Percentiles rank a stretch among this genome's conserved stretches.
Evolutionary conservation across 2,797 vertebrate species (phyloP).

Genomic region (Dicrostonyx torquatus): DNA sequence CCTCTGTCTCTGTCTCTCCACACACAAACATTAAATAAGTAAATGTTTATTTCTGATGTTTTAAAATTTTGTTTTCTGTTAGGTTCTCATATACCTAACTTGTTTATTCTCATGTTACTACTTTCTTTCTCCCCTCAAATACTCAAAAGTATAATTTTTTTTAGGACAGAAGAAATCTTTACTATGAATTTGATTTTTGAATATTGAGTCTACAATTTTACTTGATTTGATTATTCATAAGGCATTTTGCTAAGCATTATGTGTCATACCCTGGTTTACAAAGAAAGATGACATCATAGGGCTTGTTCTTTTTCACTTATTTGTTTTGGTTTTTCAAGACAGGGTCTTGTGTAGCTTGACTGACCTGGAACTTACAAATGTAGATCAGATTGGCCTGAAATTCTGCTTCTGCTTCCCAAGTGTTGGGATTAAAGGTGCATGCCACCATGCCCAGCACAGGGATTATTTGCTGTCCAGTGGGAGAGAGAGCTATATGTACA

Average conservation of each 20-base stretch:
- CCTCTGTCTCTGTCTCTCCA: background rate
- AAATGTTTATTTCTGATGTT: background rate
- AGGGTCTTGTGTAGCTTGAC: no score
- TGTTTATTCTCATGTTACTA: background rate
- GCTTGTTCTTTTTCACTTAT: background rate
- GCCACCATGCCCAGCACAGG: background rate
- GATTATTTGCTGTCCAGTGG: background rate
- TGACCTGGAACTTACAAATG: no score
- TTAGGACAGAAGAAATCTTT: background rate
- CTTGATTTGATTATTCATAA: background rate
- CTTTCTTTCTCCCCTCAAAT: background rate
- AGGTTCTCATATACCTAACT: background rate
- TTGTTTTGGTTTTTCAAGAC: background rate
- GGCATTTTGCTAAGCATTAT: background rate
- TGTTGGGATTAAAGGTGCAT: background rate
- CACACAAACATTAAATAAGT: no score
- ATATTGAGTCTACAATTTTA: background rate
- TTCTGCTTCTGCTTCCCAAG: no score
- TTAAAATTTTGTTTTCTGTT: background rate
- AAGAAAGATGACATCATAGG: background rate
- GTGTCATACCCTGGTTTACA: background rate
- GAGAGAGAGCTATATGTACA: background rate
- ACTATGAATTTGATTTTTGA: background rate
- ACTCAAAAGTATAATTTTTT: background rate
- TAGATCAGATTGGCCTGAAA: no score